Base-by-base conservation (phyloP, 1,140 invertebrate species). In the Lamellibrachia luymesi region DNA sequence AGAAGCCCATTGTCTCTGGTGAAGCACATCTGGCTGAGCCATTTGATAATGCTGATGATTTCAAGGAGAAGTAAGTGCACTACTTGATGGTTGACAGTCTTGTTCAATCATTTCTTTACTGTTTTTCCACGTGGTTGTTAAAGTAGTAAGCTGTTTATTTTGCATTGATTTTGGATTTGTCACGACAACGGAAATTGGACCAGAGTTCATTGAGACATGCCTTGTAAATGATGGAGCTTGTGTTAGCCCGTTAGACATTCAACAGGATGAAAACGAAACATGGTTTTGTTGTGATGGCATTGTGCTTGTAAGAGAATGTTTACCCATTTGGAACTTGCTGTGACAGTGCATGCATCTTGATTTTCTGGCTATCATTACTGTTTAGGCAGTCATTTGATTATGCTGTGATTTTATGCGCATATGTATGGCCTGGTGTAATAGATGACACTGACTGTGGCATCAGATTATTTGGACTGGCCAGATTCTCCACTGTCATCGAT, bases 1-100 rank as follows among this genome's bases (percentile, higher is more conserved):
- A 93, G 52, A 94, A 94, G 92, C 95, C 95, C 92, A 94, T 93
- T 52, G 92, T 95, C 4, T 93, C 92, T 91, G 97, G 96, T 51
- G 97, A 97, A 95, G 97, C 97, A n/a, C 97, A 98, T 96, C 97
- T 99, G 92, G 97, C 98, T 25, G 98, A 99, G 95, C 97, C 98
- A 95, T 99, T 99, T 96, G 98, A 99, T 96, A 97, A 98, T 96
- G 95, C 96, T 56, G 97, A 97, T 25, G 96, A 97, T 51, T 98
- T 98, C 94, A 97, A 97, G 50, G 98, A 97, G 94, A 97, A 96
- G 93, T 96, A 94, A 94, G 92, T 52, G 49, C 27, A 90, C 38
- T 8, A n/a, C 50, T 51, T 89, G 27, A 4, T 92, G 22, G 51
- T 90, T 13, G 56, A 49, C 50, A 8, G 8, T 91, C 90, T 13